Evolutionary conservation across 2,888 invertebrate species (phyloP).

Genomic region (Acrocera orbiculus): DNA sequence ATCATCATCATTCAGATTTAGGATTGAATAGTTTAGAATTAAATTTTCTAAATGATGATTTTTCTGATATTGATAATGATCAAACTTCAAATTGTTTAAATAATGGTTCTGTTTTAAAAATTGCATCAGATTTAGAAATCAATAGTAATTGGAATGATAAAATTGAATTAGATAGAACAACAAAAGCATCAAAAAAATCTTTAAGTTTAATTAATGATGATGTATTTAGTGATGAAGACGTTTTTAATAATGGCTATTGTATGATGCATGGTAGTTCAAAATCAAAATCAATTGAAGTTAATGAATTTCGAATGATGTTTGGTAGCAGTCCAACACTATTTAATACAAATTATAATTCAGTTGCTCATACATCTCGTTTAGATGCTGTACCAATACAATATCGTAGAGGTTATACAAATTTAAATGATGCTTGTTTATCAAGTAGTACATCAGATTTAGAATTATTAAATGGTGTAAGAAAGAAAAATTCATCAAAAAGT

Average conservation of each 20-base stretch:
- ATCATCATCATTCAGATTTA: constrained; percentile 14
- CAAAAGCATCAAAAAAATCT: constrained; percentile 8
- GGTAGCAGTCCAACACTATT: constrained; percentile 15
- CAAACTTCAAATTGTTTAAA: constrained; percentile 3
- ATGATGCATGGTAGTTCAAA: constrained; percentile 11
- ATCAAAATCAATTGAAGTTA: constrained; percentile 13
- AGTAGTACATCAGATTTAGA: constrained; percentile 14
- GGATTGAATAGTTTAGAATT: constrained; percentile 14
- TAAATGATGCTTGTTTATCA: constrained; percentile 15
- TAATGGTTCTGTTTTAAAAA: constrained; percentile 12
- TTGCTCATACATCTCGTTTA: constrained; percentile 12
- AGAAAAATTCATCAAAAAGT: constrained; percentile 12
- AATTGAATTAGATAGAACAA: constrained; percentile 2
- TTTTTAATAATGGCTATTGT: constrained; percentile 7
- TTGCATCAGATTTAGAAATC: constrained; percentile 13
- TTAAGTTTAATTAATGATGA: constrained; percentile 13
- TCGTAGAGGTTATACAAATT: constrained; percentile 15
- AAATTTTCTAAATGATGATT: constrained; percentile 14
- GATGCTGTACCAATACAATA: constrained; percentile 15
- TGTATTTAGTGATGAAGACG: constrained; percentile 11
- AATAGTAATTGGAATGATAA: constrained; percentile 10
- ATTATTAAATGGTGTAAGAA: constrained; percentile 10
- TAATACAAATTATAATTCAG: constrained; percentile 12
- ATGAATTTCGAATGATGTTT: constrained; percentile 14
- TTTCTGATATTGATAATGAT: constrained; percentile 8